Conservation (phyloP, 2,888 invertebrate species). For the Helicoverpa assulta region DNA sequence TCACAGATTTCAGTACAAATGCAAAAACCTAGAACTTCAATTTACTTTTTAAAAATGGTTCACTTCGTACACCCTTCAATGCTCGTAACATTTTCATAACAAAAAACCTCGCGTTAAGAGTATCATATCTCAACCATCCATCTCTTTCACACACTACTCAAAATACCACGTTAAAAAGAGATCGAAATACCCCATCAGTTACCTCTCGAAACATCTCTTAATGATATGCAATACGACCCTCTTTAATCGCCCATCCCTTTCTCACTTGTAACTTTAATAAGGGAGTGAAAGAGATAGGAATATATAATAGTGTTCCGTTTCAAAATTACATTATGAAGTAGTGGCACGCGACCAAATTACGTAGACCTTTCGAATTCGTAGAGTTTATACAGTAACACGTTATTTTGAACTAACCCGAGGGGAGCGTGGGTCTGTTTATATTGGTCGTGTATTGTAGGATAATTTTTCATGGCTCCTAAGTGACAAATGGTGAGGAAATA, state of each 20-base stretch:
- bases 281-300: slow-evolving; percentile 42
- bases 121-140: slow-evolving; percentile 70
- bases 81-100: slow-evolving; percentile 70
- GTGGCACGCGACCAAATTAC: slow-evolving; percentile 61
- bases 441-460: slow-evolving; percentile 57
- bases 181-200: slow-evolving; percentile 57
- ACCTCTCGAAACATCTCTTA: slow-evolving; percentile 69
- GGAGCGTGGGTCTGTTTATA: slow-evolving; percentile 60
- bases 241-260: slow-evolving; percentile 68
- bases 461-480: slow-evolving; percentile 75
- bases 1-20: slow-evolving; percentile 1
- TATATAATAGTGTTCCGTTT: slow-evolving; percentile 59
- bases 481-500: slow-evolving; percentile 73
- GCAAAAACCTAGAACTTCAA: slow-evolving; percentile 18
- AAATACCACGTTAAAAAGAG: slow-evolving; percentile 65
- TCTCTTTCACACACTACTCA: slow-evolving; percentile 59
- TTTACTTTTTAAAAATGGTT: slow-evolving; percentile 59
- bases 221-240: slow-evolving; percentile 84
- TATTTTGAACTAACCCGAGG: slow-evolving; percentile 54
- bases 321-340: slow-evolving; percentile 67
- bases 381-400: slow-evolving; percentile 52
- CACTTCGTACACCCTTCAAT: slow-evolving; percentile 58
- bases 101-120: slow-evolving; percentile 65
- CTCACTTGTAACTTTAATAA: slow-evolving; percentile 20
- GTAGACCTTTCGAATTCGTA: slow-evolving; percentile 58